A percentile compares a stretch with the other conserved stretches of the same genome.
phyloP scores from a whole-genome alignment of 2,888 invertebrate genomes.

The Terebella lapidaria region DNA sequence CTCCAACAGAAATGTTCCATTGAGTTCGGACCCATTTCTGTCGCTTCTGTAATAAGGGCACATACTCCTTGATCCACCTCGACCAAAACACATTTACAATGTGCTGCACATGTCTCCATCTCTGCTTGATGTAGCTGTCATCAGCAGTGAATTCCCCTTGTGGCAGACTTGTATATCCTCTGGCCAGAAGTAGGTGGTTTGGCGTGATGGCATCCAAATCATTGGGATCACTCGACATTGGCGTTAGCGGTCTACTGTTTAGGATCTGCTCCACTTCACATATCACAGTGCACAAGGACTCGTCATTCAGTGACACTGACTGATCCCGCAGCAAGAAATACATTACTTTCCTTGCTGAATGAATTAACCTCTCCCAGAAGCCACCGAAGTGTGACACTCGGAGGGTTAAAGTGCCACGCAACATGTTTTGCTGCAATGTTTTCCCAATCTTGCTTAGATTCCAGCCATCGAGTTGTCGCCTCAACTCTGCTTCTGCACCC shows the following conservation, averaged over 20 bases:
- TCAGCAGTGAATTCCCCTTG: too few species aligned
- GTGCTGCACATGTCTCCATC: constrained; percentile 2
- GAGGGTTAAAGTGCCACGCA: constrained; percentile 22
- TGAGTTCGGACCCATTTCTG: too few species aligned
- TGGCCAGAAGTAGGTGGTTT: neutral
- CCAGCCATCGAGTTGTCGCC: neutral
- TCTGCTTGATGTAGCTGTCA: too few species aligned
- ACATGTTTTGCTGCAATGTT: constrained; percentile 6
- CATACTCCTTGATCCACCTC: too few species aligned
- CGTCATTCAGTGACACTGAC: neutral
- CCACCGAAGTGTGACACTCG: constrained; percentile 22
- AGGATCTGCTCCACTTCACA: neutral
- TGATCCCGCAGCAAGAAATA: constrained; percentile 3
- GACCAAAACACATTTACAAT: too few species aligned
- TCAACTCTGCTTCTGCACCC: neutral
- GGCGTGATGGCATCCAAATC: neutral
- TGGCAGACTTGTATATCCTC: too few species aligned
- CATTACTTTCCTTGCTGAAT: constrained; percentile 15
- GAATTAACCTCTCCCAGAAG: constrained; percentile 23
- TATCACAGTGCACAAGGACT: neutral
- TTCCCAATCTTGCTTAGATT: neutral
- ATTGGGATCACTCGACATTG: neutral
- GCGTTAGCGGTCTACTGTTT: neutral
- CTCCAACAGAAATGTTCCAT: too few species aligned
- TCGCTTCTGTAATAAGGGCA: too few species aligned